Percentiles rank a stretch among this genome's conserved stretches.
Evolutionary conservation across 1,140 invertebrate genomes (phyloP).

Genomic region (Lucilia cuprina): DNA sequence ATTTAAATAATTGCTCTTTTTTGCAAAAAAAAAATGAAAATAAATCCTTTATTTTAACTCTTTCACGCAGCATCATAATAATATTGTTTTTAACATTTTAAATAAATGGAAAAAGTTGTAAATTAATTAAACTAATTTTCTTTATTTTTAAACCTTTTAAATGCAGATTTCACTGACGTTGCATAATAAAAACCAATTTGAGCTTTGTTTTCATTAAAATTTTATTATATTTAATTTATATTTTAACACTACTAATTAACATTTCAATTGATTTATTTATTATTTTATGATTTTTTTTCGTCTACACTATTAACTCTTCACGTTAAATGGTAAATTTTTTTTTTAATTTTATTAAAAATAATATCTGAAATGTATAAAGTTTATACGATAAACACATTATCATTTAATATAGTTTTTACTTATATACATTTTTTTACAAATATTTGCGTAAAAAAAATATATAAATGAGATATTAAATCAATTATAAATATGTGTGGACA

Average conservation of each 20-base stretch:
- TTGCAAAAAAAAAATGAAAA: too few relatives aligned
- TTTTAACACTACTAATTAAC: constrained; percentile 3
- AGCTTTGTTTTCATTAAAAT: neutral
- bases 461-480: neutral
- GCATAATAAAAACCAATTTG: neutral
- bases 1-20: too few relatives aligned
- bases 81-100: too few relatives aligned
- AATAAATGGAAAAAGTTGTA: too few relatives aligned
- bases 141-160: too few relatives aligned
- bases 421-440: neutral
- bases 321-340: too few relatives aligned
- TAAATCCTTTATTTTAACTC: too few relatives aligned
- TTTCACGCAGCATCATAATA: too few relatives aligned
- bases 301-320: neutral
- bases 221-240: neutral
- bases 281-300: neutral
- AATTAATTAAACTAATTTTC: too few relatives aligned
- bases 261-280: neutral
- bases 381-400: neutral
- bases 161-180: too few relatives aligned
- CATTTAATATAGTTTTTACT: neutral
- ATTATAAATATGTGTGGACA: too few relatives aligned
- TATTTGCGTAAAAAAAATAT: neutral
- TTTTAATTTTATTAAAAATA: neutral
- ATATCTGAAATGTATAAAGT: neutral